These are phyloP conservation scores for Hoplodrina blanda DNA, from an alignment of 2,888 invertebrate species.

Conservation along the genomic window DNA sequence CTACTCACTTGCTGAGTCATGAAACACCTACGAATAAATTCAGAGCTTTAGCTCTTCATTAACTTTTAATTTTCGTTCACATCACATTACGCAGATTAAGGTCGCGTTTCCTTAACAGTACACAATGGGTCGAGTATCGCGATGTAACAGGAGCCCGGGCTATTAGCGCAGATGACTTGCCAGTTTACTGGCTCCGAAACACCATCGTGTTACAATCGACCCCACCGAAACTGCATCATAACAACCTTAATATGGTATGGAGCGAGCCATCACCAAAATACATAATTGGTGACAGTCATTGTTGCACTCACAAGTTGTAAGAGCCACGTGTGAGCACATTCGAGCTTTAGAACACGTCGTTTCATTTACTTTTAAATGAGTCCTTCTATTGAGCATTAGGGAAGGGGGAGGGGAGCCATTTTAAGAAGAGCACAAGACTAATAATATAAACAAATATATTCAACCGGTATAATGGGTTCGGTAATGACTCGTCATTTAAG, in stretches of 20 bases:
- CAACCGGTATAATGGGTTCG: conserved; percentile 72
- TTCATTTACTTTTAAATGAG: conserved; percentile 57
- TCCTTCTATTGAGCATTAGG: conserved; percentile 6
- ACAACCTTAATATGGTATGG: conserved; percentile 51
- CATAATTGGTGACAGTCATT: conserved; percentile 48
- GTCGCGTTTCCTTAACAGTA: conserved; percentile 64
- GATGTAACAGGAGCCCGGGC: conserved; percentile 77
- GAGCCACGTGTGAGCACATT: conserved; percentile 31
- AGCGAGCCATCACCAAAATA: conserved; percentile 50
- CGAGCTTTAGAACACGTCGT: conserved; percentile 21
- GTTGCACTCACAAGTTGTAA: conserved; percentile 24
- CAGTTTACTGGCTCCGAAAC: conserved; percentile 73
- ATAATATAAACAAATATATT: conserved; percentile 81
- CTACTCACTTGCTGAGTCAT: not conserved
- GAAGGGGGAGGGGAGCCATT: conserved; percentile 2
- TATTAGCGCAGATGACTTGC: conserved; percentile 85
- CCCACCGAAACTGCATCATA: conserved; percentile 73
- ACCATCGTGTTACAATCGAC: conserved; percentile 63
- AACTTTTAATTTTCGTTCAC: conserved; percentile 44
- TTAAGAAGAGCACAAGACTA: conserved; percentile 60
- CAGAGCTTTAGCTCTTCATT: conserved; percentile 7
- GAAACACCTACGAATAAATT: not conserved
- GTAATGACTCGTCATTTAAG: conserved; percentile 75
- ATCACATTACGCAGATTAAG: conserved; percentile 62
- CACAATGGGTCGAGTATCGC: conserved; percentile 66